Percentiles rank a stretch among this genome's conserved stretches.
Evolutionary conservation across 2,113 vertebrate species (phyloP).

Genomic region (Puffinus mauretanicus): DNA sequence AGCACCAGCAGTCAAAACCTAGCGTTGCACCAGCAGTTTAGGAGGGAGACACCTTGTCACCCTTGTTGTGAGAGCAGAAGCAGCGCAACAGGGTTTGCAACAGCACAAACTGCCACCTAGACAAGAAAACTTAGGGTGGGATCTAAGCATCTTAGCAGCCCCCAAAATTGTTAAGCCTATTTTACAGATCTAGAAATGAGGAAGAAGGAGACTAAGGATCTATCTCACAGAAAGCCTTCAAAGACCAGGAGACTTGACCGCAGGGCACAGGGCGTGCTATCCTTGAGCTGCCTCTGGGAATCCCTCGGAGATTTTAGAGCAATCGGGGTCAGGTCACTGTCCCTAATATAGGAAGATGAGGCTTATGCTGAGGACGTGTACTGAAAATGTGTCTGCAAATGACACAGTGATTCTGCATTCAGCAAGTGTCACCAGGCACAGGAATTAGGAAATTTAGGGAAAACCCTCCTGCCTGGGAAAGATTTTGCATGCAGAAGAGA

Average conservation of each 20-base stretch:
- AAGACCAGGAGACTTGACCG: background rate
- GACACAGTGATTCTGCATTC: background rate
- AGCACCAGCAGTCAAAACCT: background rate
- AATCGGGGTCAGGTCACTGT: background rate
- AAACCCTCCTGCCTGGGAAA: background rate
- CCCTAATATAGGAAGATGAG: background rate
- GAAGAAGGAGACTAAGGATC: background rate
- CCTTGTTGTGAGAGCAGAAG: background rate
- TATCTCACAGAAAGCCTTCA: background rate
- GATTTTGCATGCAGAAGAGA: background rate
- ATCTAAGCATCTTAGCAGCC: background rate
- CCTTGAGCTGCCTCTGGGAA: background rate
- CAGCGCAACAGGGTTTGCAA: background rate
- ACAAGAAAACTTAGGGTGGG: background rate
- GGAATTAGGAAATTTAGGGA: background rate
- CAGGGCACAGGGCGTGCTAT: accelerated
- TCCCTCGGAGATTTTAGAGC: background rate
- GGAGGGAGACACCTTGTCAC: background rate
- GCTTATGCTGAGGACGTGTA: background rate
- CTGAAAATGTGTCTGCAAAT: background rate
- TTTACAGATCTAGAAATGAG: background rate
- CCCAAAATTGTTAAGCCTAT: background rate
- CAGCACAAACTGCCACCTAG: background rate
- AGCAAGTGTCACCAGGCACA: background rate
- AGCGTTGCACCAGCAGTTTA: background rate